Evolutionary conservation across 2,888 invertebrate genomes (phyloP), one percentile per base, ranked within the genome.

Genomic region (Galeruca laticollis): DNA sequence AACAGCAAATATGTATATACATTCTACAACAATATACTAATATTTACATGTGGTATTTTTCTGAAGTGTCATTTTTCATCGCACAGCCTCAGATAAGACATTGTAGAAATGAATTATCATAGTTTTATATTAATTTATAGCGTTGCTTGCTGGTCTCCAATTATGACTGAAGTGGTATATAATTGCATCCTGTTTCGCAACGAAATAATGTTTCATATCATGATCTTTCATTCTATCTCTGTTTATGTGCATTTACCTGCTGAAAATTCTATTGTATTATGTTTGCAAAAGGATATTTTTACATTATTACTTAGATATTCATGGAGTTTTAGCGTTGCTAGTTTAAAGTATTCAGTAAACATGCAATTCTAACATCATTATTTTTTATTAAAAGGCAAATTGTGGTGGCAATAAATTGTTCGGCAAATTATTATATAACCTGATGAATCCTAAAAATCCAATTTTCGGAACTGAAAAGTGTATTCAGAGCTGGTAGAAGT

Each of bases 171-270:
- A 75, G 76, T 75, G 69, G 74, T 70, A 74, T 69, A 76, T 77
- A 77, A 77, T 77, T 76, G 77, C 77, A 77, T 77, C 77, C 77
- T 76, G 77, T 76, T 77, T 76, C 74, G 75, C 76, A 75, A 75
- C 71, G 68, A 65, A 75, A 70, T 65, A 69, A 69, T 75, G 72
- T 72, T 75, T 75, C 75, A 72, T n/a, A n/a, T n/a, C 73, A 73
- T 76, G 63, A 60, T 68, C 59, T 69, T 35, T 49, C 51, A 47
- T 11, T 56, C 33, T 47, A 26, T 20, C 21, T 63, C 26, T 40
- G 33, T 21, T 10, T 3, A 13, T 54, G 2, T 11, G 11, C 52
- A n/a, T 54, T 26, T 54, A 54, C 52, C 52, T 13, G 21, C 51
- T 51, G 26, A 33, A 56, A 56, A 35, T 31, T 33, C 33, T 33